Evolutionary conservation across 1,140 invertebrate species (phyloP), one percentile per base, ranked within the genome.

Genomic region (Ceratina australensis): DNA sequence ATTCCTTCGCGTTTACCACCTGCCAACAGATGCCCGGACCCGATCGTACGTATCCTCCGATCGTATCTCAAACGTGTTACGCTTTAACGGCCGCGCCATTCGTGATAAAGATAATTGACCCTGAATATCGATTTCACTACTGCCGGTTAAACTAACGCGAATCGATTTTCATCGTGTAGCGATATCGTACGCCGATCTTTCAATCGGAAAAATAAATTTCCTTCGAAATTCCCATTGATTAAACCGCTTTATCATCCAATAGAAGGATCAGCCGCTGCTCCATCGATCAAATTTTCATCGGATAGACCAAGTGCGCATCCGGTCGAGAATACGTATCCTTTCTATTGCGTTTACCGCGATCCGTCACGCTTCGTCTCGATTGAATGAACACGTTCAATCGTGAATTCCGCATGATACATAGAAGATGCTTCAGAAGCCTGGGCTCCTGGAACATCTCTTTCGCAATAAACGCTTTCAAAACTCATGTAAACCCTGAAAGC

Each of bases 1-100:
- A 66, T 56, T 77, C 57, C 56, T 60, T 52, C 66, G 52, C 52
- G 54, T 68, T 68, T 68, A 68, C 65, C 65, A 68, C 65, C 24
- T 71, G 54, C 56, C 33, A 71, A 71, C 68, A 59, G 68, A 71
- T 59, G 20, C 67, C 33, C 13, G 26, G 10, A 42, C 33, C 33
- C 33, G 33, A 42, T 42, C 33, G 33, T 42, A 42, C 5, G 33
- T 7, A 42, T 42, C 33, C 33, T 15, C 8, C 61, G 67, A 42
- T 56, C 22, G 20, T 22, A 50, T 50, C 42, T 33, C 22, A 42
- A 50, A 42, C 61, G 26, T 20, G 52, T 56, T 57, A 54, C 18
- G 5, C 18, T 13, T 12, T 16, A 68, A 56, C 26, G 26, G 16
- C 33, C 12, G 16, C 50, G 24, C 50, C 24, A 28, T 28, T 20